These are phyloP conservation scores for Nemapogon koenigi DNA, from an alignment of 2,888 invertebrate species.

Conservation along the genomic window DNA sequence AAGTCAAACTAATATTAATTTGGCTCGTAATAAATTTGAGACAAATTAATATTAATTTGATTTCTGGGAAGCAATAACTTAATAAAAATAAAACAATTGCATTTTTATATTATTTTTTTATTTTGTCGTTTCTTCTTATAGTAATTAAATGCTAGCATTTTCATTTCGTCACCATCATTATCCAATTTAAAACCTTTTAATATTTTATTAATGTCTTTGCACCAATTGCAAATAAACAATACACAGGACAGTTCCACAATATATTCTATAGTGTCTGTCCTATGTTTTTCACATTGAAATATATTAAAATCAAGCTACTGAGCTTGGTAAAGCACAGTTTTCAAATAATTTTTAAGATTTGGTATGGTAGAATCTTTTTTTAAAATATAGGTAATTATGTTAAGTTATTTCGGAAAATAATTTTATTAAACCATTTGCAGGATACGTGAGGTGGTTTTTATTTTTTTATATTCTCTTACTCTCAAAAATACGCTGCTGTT, in stretches of 20 bases:
- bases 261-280: background rate
- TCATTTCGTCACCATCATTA: no score
- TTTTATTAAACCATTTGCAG: background rate
- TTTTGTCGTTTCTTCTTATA: no score
- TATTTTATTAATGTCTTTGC: constrained; percentile 11
- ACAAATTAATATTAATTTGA: no score
- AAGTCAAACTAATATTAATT: no score
- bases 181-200: no score
- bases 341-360: constrained; percentile 2
- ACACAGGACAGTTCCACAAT: background rate
- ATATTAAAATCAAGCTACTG: background rate
- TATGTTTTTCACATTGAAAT: background rate
- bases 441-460: background rate
- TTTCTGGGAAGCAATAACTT: no score
- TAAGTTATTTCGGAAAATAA: background rate
- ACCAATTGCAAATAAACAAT: constrained; percentile 11
- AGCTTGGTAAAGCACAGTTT: constrained; percentile 1
- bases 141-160: no score
- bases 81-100: no score
- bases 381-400: background rate
- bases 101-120: no score
- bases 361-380: background rate
- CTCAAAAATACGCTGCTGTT: background rate
- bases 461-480: background rate
- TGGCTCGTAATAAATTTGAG: no score